Evolutionary conservation across 2,113 vertebrate species (phyloP).

Genomic region (Porphyrio hochstetteri): DNA sequence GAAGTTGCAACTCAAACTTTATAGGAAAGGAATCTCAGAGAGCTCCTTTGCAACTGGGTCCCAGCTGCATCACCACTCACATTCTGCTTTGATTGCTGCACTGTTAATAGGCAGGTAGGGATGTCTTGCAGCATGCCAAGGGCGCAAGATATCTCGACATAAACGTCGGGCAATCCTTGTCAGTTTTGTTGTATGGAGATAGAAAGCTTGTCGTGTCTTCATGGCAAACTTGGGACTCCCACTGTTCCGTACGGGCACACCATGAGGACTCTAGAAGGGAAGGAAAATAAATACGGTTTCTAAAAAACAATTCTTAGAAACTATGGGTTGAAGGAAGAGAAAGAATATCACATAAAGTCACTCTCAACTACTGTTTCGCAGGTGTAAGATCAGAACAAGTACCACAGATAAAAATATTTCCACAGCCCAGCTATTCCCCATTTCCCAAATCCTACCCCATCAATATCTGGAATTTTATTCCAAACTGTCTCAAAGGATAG

Average conservation of each 20-base stretch:
- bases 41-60: neutral
- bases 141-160: slow-evolving; percentile 91
- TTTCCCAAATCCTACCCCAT: neutral
- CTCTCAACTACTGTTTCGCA: neutral
- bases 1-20: neutral
- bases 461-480: neutral
- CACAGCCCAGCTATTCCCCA: neutral
- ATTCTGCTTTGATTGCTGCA: slow-evolving; percentile 94
- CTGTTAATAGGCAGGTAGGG: slow-evolving; percentile 94
- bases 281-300: neutral
- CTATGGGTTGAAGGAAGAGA: neutral
- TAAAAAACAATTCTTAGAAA: neutral
- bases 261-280: slow-evolving; percentile 87
- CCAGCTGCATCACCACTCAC: slow-evolving; percentile 72
- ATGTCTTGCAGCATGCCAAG: slow-evolving; percentile 87
- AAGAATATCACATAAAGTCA: neutral
- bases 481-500: neutral
- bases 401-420: neutral
- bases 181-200: slow-evolving; percentile 89
- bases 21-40: neutral
- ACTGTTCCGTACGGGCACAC: slow-evolving; percentile 85
- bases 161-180: slow-evolving; percentile 88
- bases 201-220: slow-evolving; percentile 97
- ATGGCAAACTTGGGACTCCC: slow-evolving; percentile 96
- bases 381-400: neutral